phyloP scores from a whole-genome alignment of 2,113 vertebrate species.

The Sylvilagus bachmani region DNA sequence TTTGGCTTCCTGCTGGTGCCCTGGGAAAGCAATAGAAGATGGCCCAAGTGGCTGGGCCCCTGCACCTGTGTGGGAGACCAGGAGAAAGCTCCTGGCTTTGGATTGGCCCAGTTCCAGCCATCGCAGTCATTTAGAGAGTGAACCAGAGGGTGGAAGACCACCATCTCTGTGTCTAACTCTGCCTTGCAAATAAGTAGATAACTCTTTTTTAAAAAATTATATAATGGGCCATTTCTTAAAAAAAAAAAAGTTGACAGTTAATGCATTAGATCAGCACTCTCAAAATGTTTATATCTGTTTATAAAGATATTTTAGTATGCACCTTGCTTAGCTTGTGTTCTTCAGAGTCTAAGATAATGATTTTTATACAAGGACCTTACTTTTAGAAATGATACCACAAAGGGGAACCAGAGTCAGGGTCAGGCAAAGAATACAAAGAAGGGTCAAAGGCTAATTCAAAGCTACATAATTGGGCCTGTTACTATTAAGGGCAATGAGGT shows the following conservation, averaged over 20 bases:
- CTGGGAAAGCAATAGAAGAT: too few species aligned
- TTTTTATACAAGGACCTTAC: not conserved
- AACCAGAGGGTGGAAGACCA: too few species aligned
- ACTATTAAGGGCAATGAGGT: not conserved
- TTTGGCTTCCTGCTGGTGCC: too few species aligned
- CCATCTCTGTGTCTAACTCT: too few species aligned
- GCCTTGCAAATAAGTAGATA: too few species aligned
- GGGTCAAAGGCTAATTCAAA: not conserved
- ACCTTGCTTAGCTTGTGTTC: not conserved
- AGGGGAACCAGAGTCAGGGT: not conserved
- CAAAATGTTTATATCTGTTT: constrained; percentile 12
- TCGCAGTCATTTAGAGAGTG: too few species aligned
- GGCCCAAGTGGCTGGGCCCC: too few species aligned
- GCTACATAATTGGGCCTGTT: not conserved
- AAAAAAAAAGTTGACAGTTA: not conserved
- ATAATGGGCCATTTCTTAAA: not conserved
- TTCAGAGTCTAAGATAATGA: not conserved
- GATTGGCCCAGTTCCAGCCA: too few species aligned
- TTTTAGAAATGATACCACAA: not conserved
- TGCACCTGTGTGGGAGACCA: too few species aligned
- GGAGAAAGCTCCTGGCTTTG: too few species aligned
- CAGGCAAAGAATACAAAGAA: not conserved
- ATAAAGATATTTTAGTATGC: not conserved
- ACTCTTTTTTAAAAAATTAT: too few species aligned
- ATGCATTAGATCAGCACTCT: not conserved